Conservation (phyloP, 2,797 vertebrate species). For the Apogon talboti region DNA sequence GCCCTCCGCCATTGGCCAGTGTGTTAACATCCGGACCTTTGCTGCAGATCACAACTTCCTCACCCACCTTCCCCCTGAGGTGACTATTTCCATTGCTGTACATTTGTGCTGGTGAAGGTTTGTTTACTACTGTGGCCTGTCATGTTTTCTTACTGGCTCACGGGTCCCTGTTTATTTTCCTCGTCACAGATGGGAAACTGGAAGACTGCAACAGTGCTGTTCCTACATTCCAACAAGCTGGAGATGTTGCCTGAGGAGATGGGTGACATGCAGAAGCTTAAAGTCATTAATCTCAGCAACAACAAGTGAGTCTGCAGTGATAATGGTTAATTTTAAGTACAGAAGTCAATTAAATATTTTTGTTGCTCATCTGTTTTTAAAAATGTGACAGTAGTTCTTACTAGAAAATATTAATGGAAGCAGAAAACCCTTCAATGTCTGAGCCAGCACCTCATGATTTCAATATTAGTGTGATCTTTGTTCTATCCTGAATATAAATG, state of each 20-base stretch:
- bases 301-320: constrained; percentile 86
- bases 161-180: constrained; percentile 7
- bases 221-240: constrained; percentile 97
- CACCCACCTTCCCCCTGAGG: constrained; percentile 92
- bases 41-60: constrained; percentile 98
- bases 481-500: constrained; percentile 7
- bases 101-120: neutral
- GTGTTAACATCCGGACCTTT: constrained; percentile 91
- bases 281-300: constrained; percentile 98
- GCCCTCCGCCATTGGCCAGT: constrained; percentile 91
- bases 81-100: constrained; percentile 53
- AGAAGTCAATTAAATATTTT: neutral
- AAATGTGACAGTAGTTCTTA: neutral
- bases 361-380: neutral
- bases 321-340: neutral
- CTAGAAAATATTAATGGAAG: neutral
- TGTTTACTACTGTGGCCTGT: neutral
- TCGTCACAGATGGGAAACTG: constrained; percentile 91
- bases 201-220: constrained; percentile 93
- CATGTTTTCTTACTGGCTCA: neutral
- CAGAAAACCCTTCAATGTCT: neutral
- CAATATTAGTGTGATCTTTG: neutral
- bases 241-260: constrained; percentile 96
- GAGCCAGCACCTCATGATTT: constrained; percentile 16
- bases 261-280: constrained; percentile 97